Base-by-base conservation (phyloP, 2,113 vertebrate genomes). In the Poecilia latipinna region DNA sequence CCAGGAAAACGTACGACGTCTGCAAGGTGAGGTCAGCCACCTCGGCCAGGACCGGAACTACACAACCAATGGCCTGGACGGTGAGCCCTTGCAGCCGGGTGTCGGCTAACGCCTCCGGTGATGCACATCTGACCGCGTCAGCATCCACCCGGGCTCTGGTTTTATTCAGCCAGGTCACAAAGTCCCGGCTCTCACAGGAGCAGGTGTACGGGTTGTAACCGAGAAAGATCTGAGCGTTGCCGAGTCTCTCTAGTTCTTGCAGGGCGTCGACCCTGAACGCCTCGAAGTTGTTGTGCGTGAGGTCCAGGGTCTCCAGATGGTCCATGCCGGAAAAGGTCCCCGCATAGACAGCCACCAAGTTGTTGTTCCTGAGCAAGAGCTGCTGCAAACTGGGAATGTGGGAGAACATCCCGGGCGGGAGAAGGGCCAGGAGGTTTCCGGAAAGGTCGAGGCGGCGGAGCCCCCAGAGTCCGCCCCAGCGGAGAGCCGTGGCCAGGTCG, bases 1-100 rank as follows among this genome's bases (percentile, higher is more conserved):
- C 94, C 0, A 96, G 84, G 57, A 95, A 93, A 3, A 92, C 94
- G 0, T 95, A 96, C 0, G 95, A 95, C 0, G 94, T 95, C 77
- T 94, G 93, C 39, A 96, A 83, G 24, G 89, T 86, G 61, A 93
- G 82, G 66, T 91, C 86, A 1, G 78, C 28, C 22, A 81, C 77
- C 70, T 90, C 93, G 7, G 82, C 60, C n/a, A 71, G 81, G 13
- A 70, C 64, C 8, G 86, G 88, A 64, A 54, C 85, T 8, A 88
- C 82, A 65, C 95, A 95, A 1, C 91, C 92, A 13, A 94, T 74
- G n/a, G 70, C 82, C 26, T 73, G 78, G 8, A 85, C 37, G 0
- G 72, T 63, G 12, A 94, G 85, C 0, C 82, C 83, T 28, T 77
- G 63, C 70, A 95, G 77, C 8, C 48, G 74, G 13, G 61, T n/a